Evolutionary conservation across 2,888 invertebrate species (phyloP), one percentile per base, ranked within the genome.

Genomic region (Hyposoter dolosus): DNA sequence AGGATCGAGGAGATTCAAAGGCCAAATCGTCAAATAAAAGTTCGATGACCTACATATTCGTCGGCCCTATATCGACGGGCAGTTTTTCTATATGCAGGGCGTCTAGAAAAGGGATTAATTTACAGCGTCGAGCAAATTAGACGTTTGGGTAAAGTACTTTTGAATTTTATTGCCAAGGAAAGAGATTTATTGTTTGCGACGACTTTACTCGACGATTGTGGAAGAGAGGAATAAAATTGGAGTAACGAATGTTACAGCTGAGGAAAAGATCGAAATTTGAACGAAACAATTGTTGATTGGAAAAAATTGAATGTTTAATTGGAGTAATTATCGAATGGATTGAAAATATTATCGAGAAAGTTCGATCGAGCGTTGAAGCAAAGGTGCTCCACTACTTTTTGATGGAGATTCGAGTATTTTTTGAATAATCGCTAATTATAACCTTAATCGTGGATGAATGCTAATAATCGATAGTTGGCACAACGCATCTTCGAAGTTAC

Each of bases 401-500:
- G 12, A 28, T 56, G 28, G 28, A 15, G 60, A 60, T 28, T 15
- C 9, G 19, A 19, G 50, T 19, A 53, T n/a, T 53, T 53, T 53
- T 53, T 12, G 56, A 56, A 56, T 23, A 28, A 28, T 28, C 56
- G 23, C 1, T 10, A 23, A 56, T 56, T 56, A 23, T 56, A 66
- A 66, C 66, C 19, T 19, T 12, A 40, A 66, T 66, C 19, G 66
- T 12, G 40, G 40, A 19, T 66, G 17, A 66, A 66, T 66, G 9
- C 10, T 66, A 43, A 40, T 43, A 19, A 66, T 40, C 19, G 40
- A 66, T 66, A 66, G 12, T 66, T 40, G 35, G 56, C 43, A 35
- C 65, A 17, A 35, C 17, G 66, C 19, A 83, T 81, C 50, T 12
- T 9, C 63, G 35, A 63, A 71, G 63, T 32, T 47, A 43, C 60